These are phyloP conservation scores for Nymphalis polychloros DNA, from an alignment of 2,888 invertebrate species.

Conservation along the genomic window DNA sequence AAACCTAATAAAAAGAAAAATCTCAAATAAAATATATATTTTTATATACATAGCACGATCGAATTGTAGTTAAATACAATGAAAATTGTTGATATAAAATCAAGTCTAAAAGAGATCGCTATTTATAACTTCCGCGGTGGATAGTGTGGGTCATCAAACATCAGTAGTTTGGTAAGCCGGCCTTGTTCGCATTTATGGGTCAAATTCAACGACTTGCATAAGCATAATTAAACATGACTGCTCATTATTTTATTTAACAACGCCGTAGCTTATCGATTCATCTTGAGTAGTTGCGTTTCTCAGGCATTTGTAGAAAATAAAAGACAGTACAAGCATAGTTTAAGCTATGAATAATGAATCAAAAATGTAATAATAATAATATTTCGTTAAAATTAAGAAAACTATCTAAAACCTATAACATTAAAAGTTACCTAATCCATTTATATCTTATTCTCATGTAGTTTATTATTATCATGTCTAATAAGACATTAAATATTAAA, in stretches of 20 bases:
- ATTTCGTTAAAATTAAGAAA: background rate
- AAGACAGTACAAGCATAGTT: background rate
- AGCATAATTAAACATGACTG: constrained; percentile 69
- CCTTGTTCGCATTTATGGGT: constrained; percentile 66
- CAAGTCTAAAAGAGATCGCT: background rate
- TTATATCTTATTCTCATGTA: no score
- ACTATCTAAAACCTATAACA: no score
- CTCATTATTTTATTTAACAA: constrained; percentile 68
- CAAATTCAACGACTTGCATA: constrained; percentile 65
- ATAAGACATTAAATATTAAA: no score
- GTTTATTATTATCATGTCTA: no score
- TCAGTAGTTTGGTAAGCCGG: constrained; percentile 59
- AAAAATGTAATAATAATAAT: background rate
- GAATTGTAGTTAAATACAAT: no score
- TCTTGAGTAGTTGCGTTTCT: constrained; percentile 44
- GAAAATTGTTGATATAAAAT: no score
- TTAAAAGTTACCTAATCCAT: no score
- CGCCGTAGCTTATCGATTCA: constrained; percentile 60
- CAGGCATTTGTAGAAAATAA: background rate
- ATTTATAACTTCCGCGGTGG: constrained; percentile 25
- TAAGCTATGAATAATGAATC: background rate
- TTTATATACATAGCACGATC: no score
- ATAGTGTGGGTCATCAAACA: constrained; percentile 35
- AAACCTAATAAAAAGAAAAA: no score
- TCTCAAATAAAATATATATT: no score